Conservation (phyloP, 2,888 invertebrate species). For the Zaprionus lineosus region DNA sequence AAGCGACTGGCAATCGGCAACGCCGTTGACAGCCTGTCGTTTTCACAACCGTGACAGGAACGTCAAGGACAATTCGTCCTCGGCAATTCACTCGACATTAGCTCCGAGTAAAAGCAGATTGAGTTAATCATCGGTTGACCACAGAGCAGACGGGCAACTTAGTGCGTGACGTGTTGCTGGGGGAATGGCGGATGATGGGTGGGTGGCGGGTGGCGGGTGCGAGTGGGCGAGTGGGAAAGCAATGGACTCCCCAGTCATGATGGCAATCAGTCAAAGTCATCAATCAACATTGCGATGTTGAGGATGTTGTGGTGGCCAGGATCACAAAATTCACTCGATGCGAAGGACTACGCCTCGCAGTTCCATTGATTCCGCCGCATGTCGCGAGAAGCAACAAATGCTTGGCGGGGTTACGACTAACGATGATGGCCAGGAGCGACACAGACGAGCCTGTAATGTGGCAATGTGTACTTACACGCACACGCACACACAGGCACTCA, state of each 20-base stretch:
- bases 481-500: slow-evolving; percentile 2
- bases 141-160: slow-evolving; percentile 17
- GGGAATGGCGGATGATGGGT: too few species aligned
- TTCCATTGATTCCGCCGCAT: slow-evolving; percentile 38
- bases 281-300: slow-evolving; percentile 53
- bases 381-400: slow-evolving; percentile 45
- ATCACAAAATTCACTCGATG: slow-evolving; percentile 39
- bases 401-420: slow-evolving; percentile 38
- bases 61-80: slow-evolving; percentile 22
- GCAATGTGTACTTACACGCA: slow-evolving; percentile 14
- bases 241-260: slow-evolving; percentile 23
- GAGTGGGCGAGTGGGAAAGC: neutral
- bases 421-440: slow-evolving; percentile 16
- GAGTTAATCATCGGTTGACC: slow-evolving; percentile 66
- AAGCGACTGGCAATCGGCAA: slow-evolving; percentile 35
- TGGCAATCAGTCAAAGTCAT: slow-evolving; percentile 60
- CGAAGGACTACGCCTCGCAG: neutral
- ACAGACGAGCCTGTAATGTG: slow-evolving; percentile 14
- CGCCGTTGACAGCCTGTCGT: slow-evolving; percentile 53
- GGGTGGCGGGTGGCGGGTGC: too few species aligned
- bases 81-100: slow-evolving; percentile 52
- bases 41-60: slow-evolving; percentile 27
- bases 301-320: slow-evolving; percentile 16
- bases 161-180: too few species aligned
- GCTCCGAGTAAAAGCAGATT: slow-evolving; percentile 52